Evolutionary conservation across 2,888 invertebrate genomes (phyloP), one percentile per base, ranked within the genome.

Genomic region (Pilophorus perplexus): DNA sequence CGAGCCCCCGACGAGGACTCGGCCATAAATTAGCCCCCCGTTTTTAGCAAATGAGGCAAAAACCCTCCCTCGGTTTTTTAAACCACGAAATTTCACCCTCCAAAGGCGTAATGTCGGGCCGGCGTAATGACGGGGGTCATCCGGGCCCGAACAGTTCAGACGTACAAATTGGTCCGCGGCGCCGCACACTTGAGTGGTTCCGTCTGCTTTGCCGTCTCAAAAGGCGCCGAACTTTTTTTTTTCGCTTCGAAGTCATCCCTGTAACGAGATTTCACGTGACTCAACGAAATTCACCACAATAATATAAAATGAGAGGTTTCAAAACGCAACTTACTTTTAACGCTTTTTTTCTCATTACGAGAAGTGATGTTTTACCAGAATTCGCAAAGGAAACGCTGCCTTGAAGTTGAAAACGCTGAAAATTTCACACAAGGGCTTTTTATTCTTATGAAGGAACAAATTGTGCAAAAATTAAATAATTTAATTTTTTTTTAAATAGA

Each of bases 61-160:
- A 52, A 16, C 22, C n/a, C 27, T 16, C 16, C n/a, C n/a, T 42
- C 10, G 10, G 4, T 42, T n/a, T 14, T 12, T n/a, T n/a, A n/a
- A 16, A 12, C 46, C 6, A 22, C 20, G 37, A 38, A 55, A 55
- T 38, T 55, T 55, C 22, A 42, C 42, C 42, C 42, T 42, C 55
- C 28, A 28, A 3, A 28, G 8, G 3, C 46, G n/a, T 46, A 46
- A 46, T 27, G 52, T 18, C 28, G 27, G 16, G 6, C 1, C 14
- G 28, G 48, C 14, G 62, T 62, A 62, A 62, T 62, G 62, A 46
- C 16, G 46, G n/a, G n/a, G 62, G 62, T 62, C 62, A 62, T 62
- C 62, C 28, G n/a, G 4, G 1, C 28, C n/a, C n/a, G n/a, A n/a
- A n/a, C 16, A 12, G 44, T 46, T 62, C 46, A 62, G 62, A 62